Conservation (phyloP, 2,113 vertebrate genomes). For the Eira barbara region DNA sequence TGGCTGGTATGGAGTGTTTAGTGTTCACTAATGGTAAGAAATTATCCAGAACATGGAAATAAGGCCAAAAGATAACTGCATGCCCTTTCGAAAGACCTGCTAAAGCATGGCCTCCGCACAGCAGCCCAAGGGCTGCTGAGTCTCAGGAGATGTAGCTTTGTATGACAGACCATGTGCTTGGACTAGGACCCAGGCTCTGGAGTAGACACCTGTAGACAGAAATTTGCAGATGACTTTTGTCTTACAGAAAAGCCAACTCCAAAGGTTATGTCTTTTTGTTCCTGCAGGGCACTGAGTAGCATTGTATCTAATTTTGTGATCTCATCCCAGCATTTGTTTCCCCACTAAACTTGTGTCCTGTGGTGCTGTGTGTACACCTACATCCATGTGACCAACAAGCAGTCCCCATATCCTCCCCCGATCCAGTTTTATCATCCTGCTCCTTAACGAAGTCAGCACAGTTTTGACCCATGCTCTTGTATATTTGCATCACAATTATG, state of each 20-base stretch:
- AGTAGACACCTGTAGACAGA: neutral
- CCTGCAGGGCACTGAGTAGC: neutral
- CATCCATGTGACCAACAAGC: neutral
- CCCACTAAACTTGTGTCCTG: neutral
- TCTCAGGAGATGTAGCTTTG: neutral
- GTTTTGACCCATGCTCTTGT: neutral
- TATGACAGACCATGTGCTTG: neutral
- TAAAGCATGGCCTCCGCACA: neutral
- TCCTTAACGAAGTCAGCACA: neutral
- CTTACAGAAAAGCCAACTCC: neutral
- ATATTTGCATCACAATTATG: neutral
- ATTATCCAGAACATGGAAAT: neutral
- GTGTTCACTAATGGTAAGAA: neutral
- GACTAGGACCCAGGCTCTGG: neutral
- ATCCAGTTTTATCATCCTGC: neutral
- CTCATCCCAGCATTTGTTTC: neutral
- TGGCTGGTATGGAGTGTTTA: neutral
- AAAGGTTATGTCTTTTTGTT: neutral
- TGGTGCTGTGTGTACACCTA: neutral
- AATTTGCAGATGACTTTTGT: neutral
- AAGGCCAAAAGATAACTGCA: neutral
- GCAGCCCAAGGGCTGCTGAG: neutral
- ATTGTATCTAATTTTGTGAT: neutral
- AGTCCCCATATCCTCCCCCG: neutral
- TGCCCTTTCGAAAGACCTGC: neutral